Evolutionary conservation across 2,888 invertebrate genomes (phyloP).

Genomic region (Synanthedon andrenaeformis): DNA sequence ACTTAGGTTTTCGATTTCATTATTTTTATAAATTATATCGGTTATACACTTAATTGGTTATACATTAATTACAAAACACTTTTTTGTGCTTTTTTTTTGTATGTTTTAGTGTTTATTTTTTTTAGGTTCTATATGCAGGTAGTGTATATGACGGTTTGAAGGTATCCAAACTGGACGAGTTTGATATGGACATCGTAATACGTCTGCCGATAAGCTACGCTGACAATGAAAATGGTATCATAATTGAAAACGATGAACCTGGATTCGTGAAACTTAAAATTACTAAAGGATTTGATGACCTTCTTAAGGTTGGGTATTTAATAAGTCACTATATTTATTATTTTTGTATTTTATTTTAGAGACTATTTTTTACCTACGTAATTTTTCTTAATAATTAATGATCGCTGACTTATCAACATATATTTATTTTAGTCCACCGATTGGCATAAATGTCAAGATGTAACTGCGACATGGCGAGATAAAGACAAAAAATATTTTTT

Average conservation of each 20-base stretch:
- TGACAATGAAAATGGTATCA: constrained; percentile 39
- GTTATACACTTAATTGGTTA: no score
- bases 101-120: neutral
- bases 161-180: constrained; percentile 71
- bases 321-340: no score
- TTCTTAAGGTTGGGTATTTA: constrained; percentile 30
- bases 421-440: constrained; percentile 11
- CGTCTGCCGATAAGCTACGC: constrained; percentile 58
- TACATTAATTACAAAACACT: no score
- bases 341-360: no score
- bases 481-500: constrained; percentile 46
- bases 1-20: no score
- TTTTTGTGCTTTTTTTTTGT: neutral
- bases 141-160: constrained; percentile 74
- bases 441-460: constrained; percentile 47
- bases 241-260: constrained; percentile 43
- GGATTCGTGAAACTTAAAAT: constrained; percentile 60
- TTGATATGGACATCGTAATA: constrained; percentile 71
- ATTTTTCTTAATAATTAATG: no score
- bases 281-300: constrained; percentile 34
- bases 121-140: constrained; percentile 59
- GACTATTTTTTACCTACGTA: no score
- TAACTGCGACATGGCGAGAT: constrained; percentile 51
- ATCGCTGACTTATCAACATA: no score
- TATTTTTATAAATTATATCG: no score